phyloP scores from a whole-genome alignment of 1,140 invertebrate genomes.

The Listronotus bonariensis region DNA sequence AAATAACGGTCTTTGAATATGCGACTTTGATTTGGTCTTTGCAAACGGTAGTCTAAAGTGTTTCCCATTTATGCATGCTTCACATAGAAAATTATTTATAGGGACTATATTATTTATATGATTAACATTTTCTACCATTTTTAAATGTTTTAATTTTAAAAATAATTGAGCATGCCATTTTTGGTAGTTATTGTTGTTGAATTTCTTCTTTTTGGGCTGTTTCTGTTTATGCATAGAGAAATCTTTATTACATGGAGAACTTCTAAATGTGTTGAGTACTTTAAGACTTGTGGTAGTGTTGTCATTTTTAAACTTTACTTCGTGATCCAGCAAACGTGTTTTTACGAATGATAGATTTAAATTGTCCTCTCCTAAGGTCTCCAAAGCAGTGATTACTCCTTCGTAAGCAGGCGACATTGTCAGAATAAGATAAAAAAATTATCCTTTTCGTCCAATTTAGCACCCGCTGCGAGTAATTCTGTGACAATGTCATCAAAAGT shows the following conservation, averaged over 20 bases:
- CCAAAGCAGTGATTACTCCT: conserved; percentile 53
- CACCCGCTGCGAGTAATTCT: conserved; percentile 50
- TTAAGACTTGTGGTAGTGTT: neutral
- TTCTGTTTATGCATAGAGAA: too few relatives aligned
- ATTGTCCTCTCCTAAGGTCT: conserved; percentile 50
- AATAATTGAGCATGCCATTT: conserved; percentile 7
- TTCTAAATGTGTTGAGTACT: too few relatives aligned
- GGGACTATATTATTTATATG: conserved; percentile 42
- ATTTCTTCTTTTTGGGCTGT: too few relatives aligned
- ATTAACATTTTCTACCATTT: conserved; percentile 49
- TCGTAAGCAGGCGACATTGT: conserved; percentile 52
- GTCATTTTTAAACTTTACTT: conserved; percentile 12
- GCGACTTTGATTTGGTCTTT: conserved; percentile 48
- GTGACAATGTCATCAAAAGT: conserved; percentile 51
- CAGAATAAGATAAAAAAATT: conserved; percentile 50
- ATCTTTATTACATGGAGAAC: too few relatives aligned
- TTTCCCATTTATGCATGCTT: conserved; percentile 58
- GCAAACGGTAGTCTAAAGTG: conserved; percentile 54
- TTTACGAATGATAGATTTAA: conserved; percentile 43
- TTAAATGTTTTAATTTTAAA: conserved; percentile 44
- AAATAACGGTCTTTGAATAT: conserved; percentile 54
- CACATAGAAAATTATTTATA: conserved; percentile 50
- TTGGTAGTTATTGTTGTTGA: conserved; percentile 1
- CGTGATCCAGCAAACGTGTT: conserved; percentile 26
- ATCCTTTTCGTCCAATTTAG: conserved; percentile 35